Evolutionary conservation across 2,797 vertebrate species (phyloP), one percentile per base, ranked within the genome.

Genomic region (Stomatorhinus walkeri): DNA sequence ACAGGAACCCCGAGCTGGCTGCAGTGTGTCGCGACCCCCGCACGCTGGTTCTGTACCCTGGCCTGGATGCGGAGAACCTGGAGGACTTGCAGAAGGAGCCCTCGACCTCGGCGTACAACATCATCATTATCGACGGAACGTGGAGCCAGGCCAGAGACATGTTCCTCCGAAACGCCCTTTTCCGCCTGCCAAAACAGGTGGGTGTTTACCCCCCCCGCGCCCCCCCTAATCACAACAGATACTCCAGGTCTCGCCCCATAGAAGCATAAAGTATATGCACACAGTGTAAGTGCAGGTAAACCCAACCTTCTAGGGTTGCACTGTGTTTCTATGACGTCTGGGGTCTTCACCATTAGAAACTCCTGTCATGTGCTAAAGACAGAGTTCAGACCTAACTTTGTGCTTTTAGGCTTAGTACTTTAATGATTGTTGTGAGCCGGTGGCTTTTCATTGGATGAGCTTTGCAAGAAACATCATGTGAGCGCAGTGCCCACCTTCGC

Each of bases 131-230:
- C 0, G 98, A 99, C 79, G 98, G 98, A 88, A 99, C 98, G 3
- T 99, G 98, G 98, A 99, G 97, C 92, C 98, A 99, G 91, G 98
- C 98, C 51, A 99, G 99, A 93, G 97, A 99, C 91, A 98, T 99
- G 95, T 99, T 99, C 93, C 97, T 98, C 90, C 97, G 97, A 93
- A 99, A 99, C 94, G 92, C 95, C 83, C 95, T 99, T 90, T 98
- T 99, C 87, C 97, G 96, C 68, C 93, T 97, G 91, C 98, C 98
- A 1, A 97, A 95, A 93, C 98, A 99, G 97, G 98, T 98, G 48
- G 19, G 92, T 89, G 68, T 40, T 72, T 14, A 3, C 22, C 93
- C 92, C 95, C 81, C 95, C 99, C 90, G 97, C 99, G 87, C 96
- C 96, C 64, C 93, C 97, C 43, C 43, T 1, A 51, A 91, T 98